A percentile compares a stretch with the other conserved stretches of the same genome.
Conservation (phyloP, 1,140 invertebrate species). For the Lordiphosa collinella region DNA sequence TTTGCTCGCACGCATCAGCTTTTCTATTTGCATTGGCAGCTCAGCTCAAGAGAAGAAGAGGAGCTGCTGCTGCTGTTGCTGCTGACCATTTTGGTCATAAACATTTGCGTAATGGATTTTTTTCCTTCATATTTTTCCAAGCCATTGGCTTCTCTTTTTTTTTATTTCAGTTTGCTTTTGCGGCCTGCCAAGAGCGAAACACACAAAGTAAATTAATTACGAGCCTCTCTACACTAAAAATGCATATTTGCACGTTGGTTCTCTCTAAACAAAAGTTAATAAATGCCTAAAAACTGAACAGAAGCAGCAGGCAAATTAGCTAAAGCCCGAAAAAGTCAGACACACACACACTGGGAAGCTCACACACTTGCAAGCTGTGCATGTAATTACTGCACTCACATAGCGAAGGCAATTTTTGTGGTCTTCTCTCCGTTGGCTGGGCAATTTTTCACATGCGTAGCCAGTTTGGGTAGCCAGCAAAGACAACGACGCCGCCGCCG, state of each 20-base stretch:
- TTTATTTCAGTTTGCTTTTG: constrained; percentile 31
- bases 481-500: constrained; percentile 1
- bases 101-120: constrained; percentile 78
- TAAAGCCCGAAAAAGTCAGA: constrained; percentile 60
- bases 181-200: constrained; percentile 58
- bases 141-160: constrained; percentile 3
- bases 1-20: constrained; percentile 58
- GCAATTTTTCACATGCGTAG: constrained; percentile 75
- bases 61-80: constrained; percentile 28
- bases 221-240: constrained; percentile 37
- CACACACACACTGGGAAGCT: constrained; percentile 24
- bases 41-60: constrained; percentile 16
- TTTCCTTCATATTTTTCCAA: constrained; percentile 63
- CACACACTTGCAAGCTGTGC: constrained; percentile 14
- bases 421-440: constrained; percentile 18
- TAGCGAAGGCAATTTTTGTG: constrained; percentile 31
- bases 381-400: constrained; percentile 69
- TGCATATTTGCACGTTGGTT: constrained; percentile 40
- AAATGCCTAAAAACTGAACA: constrained; percentile 71
- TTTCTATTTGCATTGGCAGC: constrained; percentile 72
- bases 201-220: constrained; percentile 78
- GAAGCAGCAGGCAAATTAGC: constrained; percentile 71
- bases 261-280: constrained; percentile 33
- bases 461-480: constrained; percentile 53
- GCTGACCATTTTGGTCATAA: constrained; percentile 76